Evolutionary conservation across 2,113 vertebrate species (phyloP).

Genomic region (Cervus canadensis): DNA sequence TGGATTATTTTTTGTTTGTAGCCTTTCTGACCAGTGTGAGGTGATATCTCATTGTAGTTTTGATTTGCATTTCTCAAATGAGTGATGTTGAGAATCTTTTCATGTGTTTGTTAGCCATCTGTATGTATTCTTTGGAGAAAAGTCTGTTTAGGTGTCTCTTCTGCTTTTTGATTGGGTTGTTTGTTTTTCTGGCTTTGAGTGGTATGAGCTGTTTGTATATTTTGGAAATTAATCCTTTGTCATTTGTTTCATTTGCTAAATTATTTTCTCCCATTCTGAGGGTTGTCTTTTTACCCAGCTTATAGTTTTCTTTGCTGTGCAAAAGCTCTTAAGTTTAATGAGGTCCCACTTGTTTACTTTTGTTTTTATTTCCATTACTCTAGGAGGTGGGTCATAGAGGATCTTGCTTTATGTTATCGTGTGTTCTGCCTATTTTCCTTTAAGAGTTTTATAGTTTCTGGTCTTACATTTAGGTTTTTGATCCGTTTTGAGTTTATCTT

Average conservation of each 20-base stretch:
- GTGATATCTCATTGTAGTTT: neutral
- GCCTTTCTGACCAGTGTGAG: neutral
- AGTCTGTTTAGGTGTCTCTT: neutral
- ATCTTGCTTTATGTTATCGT: neutral
- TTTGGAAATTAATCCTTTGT: neutral
- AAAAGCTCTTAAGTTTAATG: neutral
- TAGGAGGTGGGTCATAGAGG: neutral
- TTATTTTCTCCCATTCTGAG: neutral
- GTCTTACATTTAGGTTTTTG: neutral
- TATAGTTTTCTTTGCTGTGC: neutral
- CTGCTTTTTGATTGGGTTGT: neutral
- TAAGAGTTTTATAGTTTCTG: neutral
- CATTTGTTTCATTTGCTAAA: neutral
- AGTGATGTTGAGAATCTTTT: neutral
- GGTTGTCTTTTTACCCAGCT: neutral
- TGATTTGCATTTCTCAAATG: neutral
- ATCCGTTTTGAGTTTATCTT: neutral
- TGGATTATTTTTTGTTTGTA: neutral
- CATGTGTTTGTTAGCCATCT: neutral
- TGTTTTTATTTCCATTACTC: neutral
- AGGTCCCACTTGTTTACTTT: neutral
- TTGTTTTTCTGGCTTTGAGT: neutral
- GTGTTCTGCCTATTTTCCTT: neutral
- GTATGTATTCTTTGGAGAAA: neutral
- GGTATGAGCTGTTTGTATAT: neutral